Conservation (phyloP, 2,113 vertebrate genomes). For the Clupea harengus region DNA sequence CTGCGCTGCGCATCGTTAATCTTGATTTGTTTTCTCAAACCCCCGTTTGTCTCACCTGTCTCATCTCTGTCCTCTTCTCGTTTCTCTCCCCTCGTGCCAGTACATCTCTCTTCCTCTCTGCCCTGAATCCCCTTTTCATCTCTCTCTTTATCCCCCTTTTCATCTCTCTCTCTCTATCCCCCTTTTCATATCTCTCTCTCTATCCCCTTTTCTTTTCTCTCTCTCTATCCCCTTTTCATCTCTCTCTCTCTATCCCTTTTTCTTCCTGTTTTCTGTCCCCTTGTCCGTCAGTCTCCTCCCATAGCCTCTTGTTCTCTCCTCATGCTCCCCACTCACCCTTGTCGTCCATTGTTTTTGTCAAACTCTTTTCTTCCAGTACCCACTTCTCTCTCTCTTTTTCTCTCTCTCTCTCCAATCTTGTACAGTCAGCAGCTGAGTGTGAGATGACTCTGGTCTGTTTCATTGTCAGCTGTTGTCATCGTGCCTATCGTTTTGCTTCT, state of each 20-base stretch:
- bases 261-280: neutral
- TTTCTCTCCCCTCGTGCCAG: neutral
- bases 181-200: neutral
- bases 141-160: neutral
- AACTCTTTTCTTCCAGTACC: neutral
- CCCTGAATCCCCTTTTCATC: neutral
- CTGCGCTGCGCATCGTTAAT: neutral
- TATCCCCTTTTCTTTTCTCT: neutral
- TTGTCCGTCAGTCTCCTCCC: neutral
- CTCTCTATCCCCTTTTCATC: neutral
- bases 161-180: neutral
- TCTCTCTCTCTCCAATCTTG: neutral
- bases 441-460: neutral
- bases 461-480: neutral
- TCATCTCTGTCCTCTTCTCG: neutral
- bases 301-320: neutral
- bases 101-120: neutral
- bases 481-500: neutral
- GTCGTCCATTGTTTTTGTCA: neutral
- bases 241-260: neutral
- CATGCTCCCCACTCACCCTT: neutral
- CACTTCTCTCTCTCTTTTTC: neutral
- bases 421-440: neutral
- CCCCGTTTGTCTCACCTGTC: neutral
- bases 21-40: slow-evolving; percentile 5